A percentile compares a stretch with the other conserved stretches of the same genome.
These are phyloP conservation scores for Ceratosolen solmsi DNA, from an alignment of 1,140 invertebrate species.

Conservation along the genomic window DNA sequence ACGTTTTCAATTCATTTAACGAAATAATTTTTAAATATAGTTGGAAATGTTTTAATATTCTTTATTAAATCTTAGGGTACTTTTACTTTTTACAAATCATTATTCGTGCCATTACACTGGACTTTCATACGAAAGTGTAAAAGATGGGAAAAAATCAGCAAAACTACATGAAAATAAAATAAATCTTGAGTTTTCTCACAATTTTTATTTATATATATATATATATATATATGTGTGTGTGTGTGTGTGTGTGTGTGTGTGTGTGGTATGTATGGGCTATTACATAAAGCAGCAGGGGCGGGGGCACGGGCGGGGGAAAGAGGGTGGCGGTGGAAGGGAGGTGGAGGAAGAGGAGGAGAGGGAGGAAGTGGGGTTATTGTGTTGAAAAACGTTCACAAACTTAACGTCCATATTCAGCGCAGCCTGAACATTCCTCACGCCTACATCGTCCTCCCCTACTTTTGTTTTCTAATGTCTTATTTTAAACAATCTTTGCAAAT, in stretches of 20 bases:
- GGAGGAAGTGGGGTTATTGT: conserved; percentile 58
- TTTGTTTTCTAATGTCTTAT: too few relatives aligned
- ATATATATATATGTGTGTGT: conserved; percentile 59
- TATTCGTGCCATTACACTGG: too few relatives aligned
- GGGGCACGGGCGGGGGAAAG: too few relatives aligned
- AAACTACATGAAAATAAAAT: conserved; percentile 19
- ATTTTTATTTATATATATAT: conserved; percentile 66
- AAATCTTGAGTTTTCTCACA: conserved; percentile 59
- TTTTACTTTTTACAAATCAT: too few relatives aligned
- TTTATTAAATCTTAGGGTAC: too few relatives aligned
- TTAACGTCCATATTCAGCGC: conserved; percentile 60
- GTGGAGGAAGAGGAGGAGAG: conserved; percentile 61
- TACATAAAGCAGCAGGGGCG: conserved; percentile 72
- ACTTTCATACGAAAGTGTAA: too few relatives aligned
- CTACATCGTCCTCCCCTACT: too few relatives aligned
- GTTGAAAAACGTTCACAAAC: conserved; percentile 60
- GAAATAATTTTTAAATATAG: too few relatives aligned
- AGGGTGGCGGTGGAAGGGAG: conserved; percentile 62
- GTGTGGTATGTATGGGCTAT: conserved; percentile 65
- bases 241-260: conserved; percentile 55
- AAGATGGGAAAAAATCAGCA: too few relatives aligned
- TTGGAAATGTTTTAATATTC: too few relatives aligned
- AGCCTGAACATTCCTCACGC: conserved; percentile 57
- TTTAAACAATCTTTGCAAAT: conserved; percentile 48
- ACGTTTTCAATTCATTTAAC: too few relatives aligned